Conservation (phyloP, 2,113 vertebrate species). For the Misgurnus anguillicaudatus region DNA sequence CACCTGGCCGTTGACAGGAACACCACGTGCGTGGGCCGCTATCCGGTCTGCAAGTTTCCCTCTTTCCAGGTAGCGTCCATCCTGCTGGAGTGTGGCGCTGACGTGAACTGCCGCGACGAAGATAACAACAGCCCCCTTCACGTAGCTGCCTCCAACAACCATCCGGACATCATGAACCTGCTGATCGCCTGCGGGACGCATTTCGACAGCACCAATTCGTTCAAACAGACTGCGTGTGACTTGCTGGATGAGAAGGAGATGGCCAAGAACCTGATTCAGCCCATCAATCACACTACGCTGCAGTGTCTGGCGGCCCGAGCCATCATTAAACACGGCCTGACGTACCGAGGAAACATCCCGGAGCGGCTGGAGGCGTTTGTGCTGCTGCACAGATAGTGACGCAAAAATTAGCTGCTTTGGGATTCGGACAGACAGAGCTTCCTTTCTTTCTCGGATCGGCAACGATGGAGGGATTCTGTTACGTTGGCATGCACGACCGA, state of each 20-base stretch:
- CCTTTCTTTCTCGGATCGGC: no score
- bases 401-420: background rate
- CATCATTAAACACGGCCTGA: constrained; percentile 88
- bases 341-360: constrained; percentile 88
- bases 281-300: constrained; percentile 96
- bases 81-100: constrained; percentile 93
- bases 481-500: constrained; percentile 39
- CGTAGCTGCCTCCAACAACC: constrained; percentile 93
- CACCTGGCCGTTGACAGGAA: constrained; percentile 95
- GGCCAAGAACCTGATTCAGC: constrained; percentile 94
- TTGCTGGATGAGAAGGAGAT: constrained; percentile 95
- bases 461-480: no score
- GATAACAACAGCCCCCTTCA: constrained; percentile 95
- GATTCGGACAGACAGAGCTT: background rate
- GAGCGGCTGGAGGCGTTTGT: constrained; percentile 95
- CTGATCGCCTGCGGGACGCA: constrained; percentile 94
- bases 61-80: constrained; percentile 93
- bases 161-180: constrained; percentile 98
- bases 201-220: constrained; percentile 94
- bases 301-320: constrained; percentile 96
- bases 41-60: constrained; percentile 97
- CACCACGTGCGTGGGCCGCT: constrained; percentile 95
- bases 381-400: constrained; percentile 92
- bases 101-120: constrained; percentile 90
- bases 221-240: constrained; percentile 92